Conservation (phyloP, 1,140 invertebrate genomes). For the Yoshiicerus persimilis region DNA sequence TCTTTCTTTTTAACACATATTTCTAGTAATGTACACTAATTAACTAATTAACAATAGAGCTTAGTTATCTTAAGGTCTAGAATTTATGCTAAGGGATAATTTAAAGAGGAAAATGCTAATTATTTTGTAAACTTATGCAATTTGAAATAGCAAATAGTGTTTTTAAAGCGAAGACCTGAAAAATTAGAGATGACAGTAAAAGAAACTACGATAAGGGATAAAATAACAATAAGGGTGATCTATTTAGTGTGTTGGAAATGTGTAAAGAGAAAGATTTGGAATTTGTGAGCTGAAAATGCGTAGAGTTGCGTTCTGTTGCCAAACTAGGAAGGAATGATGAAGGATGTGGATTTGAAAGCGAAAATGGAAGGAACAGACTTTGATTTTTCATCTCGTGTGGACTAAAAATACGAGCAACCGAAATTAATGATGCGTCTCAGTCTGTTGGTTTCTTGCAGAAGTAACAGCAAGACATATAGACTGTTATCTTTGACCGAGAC, state of each 20-base stretch:
- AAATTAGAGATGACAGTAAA: too few relatives aligned
- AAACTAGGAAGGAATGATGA: neutral
- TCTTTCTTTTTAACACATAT: too few relatives aligned
- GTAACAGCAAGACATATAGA: neutral
- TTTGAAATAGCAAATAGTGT: too few relatives aligned
- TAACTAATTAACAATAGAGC: too few relatives aligned
- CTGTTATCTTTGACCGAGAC: conserved; percentile 22
- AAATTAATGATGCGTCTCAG: neutral
- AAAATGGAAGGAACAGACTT: neutral
- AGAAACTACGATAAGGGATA: neutral
- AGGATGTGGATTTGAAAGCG: neutral
- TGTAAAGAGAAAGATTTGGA: neutral
- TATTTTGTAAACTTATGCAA: too few relatives aligned
- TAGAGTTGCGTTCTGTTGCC: neutral
- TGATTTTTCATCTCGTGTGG: neutral
- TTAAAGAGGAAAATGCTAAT: too few relatives aligned
- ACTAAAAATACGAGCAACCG: neutral
- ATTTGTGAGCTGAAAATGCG: neutral
- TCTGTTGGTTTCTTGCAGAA: neutral
- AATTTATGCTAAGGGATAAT: too few relatives aligned
- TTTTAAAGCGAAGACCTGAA: too few relatives aligned
- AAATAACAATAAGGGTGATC: neutral
- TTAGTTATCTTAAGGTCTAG: too few relatives aligned
- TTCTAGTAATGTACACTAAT: too few relatives aligned
- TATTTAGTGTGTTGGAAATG: neutral